phyloP scores from a whole-genome alignment of 2,797 vertebrate genomes.

The Syncerus caffer region DNA sequence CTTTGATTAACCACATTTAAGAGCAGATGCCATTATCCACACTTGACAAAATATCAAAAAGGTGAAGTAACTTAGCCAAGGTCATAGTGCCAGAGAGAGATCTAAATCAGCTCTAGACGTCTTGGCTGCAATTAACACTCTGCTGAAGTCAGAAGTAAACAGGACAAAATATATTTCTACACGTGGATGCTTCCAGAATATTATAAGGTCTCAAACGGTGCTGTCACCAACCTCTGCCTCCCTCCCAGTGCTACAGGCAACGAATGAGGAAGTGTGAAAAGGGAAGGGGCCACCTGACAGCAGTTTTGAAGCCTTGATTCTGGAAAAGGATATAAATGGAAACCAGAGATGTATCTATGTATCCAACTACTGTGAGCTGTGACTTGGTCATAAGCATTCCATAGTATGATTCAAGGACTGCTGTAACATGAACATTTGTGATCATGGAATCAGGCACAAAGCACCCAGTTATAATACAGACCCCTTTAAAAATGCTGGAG shows the following conservation, averaged over 20 bases:
- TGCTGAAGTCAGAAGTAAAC: neutral
- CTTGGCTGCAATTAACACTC: conserved; percentile 4
- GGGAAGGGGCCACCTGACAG: neutral
- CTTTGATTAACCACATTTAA: conserved; percentile 65
- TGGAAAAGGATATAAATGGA: neutral
- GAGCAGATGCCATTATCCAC: conserved; percentile 27
- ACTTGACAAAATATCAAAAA: conserved; percentile 53
- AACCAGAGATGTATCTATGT: neutral
- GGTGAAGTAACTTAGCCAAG: conserved; percentile 45
- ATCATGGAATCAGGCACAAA: neutral
- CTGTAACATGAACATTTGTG: neutral
- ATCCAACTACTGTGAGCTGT: neutral
- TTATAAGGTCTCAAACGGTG: neutral
- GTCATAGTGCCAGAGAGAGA: neutral
- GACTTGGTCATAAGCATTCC: neutral
- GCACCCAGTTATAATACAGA: neutral
- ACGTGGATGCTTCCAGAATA: neutral
- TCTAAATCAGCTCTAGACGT: neutral
- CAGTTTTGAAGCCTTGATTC: neutral
- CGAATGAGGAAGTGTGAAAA: neutral
- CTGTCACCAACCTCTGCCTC: neutral
- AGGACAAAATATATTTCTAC: neutral
- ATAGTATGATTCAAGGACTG: neutral
- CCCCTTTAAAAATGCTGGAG: neutral
- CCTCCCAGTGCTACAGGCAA: neutral